Evolutionary conservation across 2,113 vertebrate genomes (phyloP), one percentile per base, ranked within the genome.

Genomic region (Erythrocercus mccallii): DNA sequence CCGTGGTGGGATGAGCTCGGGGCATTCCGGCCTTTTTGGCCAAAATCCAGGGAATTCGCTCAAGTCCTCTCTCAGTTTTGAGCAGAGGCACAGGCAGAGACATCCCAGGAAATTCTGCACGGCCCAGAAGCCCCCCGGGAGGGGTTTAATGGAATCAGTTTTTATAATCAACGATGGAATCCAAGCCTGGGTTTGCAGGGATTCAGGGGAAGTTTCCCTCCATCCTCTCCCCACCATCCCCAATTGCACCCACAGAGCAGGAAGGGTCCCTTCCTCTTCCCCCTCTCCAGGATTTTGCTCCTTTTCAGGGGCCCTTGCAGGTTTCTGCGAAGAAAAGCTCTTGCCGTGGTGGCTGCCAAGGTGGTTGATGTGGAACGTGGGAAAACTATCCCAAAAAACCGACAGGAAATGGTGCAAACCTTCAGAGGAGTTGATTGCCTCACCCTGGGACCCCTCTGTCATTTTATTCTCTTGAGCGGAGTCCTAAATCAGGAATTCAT

Each of bases 21-120:
- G 38, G 48, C 27, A 79, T 96, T 81, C 92, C 10, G 0, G 78
- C 69, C 70, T 35, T n/a, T n/a, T 64, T 92, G 95, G 95, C 91
- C 74, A 38, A 95, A 86, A 86, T 88, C 94, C 96, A 92, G 86
- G 76, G 48, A 51, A n/a, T 88, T 95, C n/a, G 1, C 76, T 79
- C 24, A 21, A 6, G 10, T 57, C 5, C 53, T 20, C 37, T 25
- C 90, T 74, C 69, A 20, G 4, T 58, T 68, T 50, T 25, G 47
- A 37, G 7, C 1, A 2, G 30, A 71, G 24, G 21, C 47, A 28
- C 11, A 0, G 57, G 53, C 22, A 81, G 33, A 90, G n/a, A 15
- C 33, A 40, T 40, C 71, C 53, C 56, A 44, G n/a, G 50, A 15
- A 51, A 51, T 37, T 27, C 68, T 37, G 44, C 23, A 18, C 48